Evolutionary conservation across 2,888 invertebrate species (phyloP), one percentile per base, ranked within the genome.

Genomic region (Ochropleura plecta): DNA sequence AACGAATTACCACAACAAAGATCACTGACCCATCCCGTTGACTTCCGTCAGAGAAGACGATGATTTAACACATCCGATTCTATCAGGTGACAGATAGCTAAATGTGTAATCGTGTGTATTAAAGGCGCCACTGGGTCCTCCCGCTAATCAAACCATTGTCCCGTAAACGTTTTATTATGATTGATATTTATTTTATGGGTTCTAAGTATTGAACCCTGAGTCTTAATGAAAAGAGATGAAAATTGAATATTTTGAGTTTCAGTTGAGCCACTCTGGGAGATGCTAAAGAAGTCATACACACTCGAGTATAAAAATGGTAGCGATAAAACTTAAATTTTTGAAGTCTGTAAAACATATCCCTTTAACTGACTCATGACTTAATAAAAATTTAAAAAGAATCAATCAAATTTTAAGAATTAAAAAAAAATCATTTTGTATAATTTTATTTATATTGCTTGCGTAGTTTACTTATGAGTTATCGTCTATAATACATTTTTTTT

Each of bases 81-180:
- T 70, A 82, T 76, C 76, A 69, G 79, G 44, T 76, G 82, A 66
- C 53, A 73, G 76, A 82, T 82, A 82, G 67, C 82, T 73, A 73
- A 82, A 82, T 82, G 82, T 63, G 76, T 79, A 81, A 83, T 81
- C 83, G 75, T 73, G 83, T 81, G 81, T 81, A 85, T 79, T 72
- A 71, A 69, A 83, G 79, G 76, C 81, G 64, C 77, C 72, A 75
- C 73, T 85, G 76, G 60, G 70, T 78, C 78, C 67, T 75, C 75
- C 63, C 70, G 53, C 72, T 84, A 86, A 86, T 86, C 82, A 81
- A 84, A 70, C 73, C 75, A 76, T 70, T 70, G 82, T 62, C 57
- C 78, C 73, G 77, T 77, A 55, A 74, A 84, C 85, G 81, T 85
- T 87, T 87, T 88, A 88, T 88, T 88, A 88, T 84, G 88, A 89